Evolutionary conservation across 2,797 vertebrate species (phyloP), one percentile per base, ranked within the genome.

Genomic region (Spheniscus humboldti): DNA sequence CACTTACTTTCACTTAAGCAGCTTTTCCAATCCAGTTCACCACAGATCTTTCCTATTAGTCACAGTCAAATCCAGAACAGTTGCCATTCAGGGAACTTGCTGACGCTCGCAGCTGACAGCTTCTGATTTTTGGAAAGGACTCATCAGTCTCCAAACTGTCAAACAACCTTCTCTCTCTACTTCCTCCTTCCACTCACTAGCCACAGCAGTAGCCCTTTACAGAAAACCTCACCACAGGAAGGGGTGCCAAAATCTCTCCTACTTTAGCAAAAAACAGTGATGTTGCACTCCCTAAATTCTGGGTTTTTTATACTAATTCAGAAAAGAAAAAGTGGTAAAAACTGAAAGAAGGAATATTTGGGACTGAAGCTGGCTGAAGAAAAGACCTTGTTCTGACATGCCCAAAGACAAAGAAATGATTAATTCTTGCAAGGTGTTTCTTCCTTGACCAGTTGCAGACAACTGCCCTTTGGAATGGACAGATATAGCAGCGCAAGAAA

Each of bases 371-470:
- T 71, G 39, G 3, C 47, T 81, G 47, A 88, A 92, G n/a, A 62
- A 50, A 68, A 68, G 1, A 78, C 75, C 7, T 62, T 50, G 5
- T 48, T 90, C 64, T 77, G 35, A 43, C 37, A 27, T 0, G 55
- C 11, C 15, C 7, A 37, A 57, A 48, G 9, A 24, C 7, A 30
- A 2, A 78, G 57, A 68, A 50, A 4, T 8, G 4, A 18, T 5
- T 22, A 27, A 53, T 27, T 47, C 0, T 0, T 56, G 18, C 13
- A 33, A 31, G 8, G 2, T 66, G 10, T 31, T 69, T 37, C 24
- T 66, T 88, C 33, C 27, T 84, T 20, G 20, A 78, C 47, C 15
- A 35, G 48, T 20, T 86, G n/a, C 31, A 43, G 66, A 5, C 24
- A 88, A 18, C 20, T 16, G 23, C 13, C 18, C 39, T 87, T 79